A percentile compares a stretch with the other conserved stretches of the same genome.
phyloP scores from a whole-genome alignment of 2,113 vertebrate genomes.

The Misgurnus anguillicaudatus region DNA sequence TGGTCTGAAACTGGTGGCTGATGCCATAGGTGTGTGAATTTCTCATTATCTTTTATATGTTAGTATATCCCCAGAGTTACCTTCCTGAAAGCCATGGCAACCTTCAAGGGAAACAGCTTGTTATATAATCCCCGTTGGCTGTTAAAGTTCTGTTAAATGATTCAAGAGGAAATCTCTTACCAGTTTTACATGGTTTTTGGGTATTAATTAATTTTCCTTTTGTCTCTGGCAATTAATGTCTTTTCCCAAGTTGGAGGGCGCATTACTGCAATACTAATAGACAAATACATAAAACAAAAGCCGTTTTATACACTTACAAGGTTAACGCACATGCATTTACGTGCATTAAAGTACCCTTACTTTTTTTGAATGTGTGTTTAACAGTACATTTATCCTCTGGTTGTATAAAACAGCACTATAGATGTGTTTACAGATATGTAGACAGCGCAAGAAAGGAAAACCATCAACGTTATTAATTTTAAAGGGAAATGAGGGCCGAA shows the following conservation, averaged over 20 bases:
- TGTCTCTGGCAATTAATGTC: constrained; percentile 42
- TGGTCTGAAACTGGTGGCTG: constrained; percentile 56
- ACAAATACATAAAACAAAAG: neutral
- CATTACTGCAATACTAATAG: neutral
- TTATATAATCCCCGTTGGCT: constrained; percentile 78
- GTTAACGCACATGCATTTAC: neutral
- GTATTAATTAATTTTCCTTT: constrained; percentile 23
- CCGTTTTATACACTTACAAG: neutral
- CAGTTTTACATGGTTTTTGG: constrained; percentile 65
- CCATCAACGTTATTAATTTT: constrained; percentile 66
- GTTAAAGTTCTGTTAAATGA: constrained; percentile 69
- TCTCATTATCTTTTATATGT: constrained; percentile 77
- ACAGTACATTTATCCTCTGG: constrained; percentile 1
- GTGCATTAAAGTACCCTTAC: neutral
- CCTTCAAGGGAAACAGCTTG: constrained; percentile 67
- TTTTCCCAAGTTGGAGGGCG: constrained; percentile 27
- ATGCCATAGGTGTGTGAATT: constrained; percentile 68
- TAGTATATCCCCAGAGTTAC: constrained; percentile 65
- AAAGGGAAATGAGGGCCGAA: constrained; percentile 67
- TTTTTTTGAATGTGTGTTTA: neutral
- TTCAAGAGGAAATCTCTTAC: constrained; percentile 52
- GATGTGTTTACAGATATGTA: constrained; percentile 46
- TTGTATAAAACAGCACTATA: constrained; percentile 23
- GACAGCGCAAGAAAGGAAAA: constrained; percentile 54
- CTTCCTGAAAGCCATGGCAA: constrained; percentile 68